A percentile compares a stretch with the other conserved stretches of the same genome.
phyloP scores from a whole-genome alignment of 2,888 invertebrate species.

The Drosophila mercatorum region DNA sequence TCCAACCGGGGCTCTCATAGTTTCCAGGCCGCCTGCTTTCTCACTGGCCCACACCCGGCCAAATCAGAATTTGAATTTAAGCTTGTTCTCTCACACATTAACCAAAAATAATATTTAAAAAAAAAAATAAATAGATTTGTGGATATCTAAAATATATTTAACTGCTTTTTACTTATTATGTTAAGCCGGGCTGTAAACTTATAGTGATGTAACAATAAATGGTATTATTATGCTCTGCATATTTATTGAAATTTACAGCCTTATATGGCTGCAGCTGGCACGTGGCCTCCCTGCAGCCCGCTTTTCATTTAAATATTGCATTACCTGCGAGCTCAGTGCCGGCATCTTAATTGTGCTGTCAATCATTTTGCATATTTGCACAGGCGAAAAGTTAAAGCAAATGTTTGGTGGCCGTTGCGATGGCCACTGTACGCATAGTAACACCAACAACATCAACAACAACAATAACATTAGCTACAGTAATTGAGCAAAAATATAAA shows the following conservation, averaged over 20 bases:
- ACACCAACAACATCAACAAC: slow-evolving; percentile 7
- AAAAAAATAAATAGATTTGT: too few relatives aligned
- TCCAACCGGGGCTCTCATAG: too few relatives aligned
- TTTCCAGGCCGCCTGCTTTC: too few relatives aligned
- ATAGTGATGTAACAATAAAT: not conserved
- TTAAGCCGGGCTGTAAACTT: not conserved
- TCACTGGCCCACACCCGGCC: too few relatives aligned
- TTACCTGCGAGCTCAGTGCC: slow-evolving; percentile 40
- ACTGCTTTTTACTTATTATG: not conserved
- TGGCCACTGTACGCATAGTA: slow-evolving; percentile 46
- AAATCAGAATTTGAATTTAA: too few relatives aligned
- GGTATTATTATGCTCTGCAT: slow-evolving; percentile 39
- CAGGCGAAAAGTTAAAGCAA: slow-evolving; percentile 38
- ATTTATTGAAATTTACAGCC: slow-evolving; percentile 40
- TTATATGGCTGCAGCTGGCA: slow-evolving; percentile 63
- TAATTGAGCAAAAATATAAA: slow-evolving; percentile 31
- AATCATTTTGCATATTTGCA: slow-evolving; percentile 80
- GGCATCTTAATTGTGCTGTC: slow-evolving; percentile 77
- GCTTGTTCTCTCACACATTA: not conserved
- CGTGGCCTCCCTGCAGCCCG: slow-evolving; percentile 20
- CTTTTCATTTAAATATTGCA: slow-evolving; percentile 18
- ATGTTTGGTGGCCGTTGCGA: slow-evolving; percentile 54
- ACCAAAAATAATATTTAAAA: not conserved
- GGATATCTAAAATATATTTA: too few relatives aligned
- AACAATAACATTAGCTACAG: slow-evolving; percentile 1